A percentile compares a stretch with the other conserved stretches of the same genome.
These are phyloP conservation scores for Hozukius guyotensis DNA, from an alignment of 2,797 vertebrate species.

Conservation along the genomic window DNA sequence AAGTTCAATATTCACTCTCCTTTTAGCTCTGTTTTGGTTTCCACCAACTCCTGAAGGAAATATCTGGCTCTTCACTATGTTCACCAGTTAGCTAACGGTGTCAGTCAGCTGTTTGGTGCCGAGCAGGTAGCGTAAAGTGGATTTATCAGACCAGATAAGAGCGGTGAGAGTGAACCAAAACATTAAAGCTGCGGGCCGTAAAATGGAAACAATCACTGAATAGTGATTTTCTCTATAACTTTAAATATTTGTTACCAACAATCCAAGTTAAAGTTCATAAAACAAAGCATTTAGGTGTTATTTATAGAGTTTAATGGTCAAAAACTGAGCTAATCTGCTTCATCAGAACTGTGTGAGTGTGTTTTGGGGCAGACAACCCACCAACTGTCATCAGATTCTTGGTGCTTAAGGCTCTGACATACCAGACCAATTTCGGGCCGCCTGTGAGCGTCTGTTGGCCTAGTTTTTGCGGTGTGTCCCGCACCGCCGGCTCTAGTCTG, in stretches of 20 bases:
- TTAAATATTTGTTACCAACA: background rate
- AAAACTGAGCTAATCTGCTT: background rate
- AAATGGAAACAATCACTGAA: too few species aligned
- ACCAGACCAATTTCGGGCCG: too few species aligned
- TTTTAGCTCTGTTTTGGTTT: background rate
- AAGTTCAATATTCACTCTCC: background rate
- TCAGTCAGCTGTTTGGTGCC: background rate
- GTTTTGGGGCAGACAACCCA: background rate
- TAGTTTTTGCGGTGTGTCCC: too few species aligned
- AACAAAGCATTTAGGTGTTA: background rate
- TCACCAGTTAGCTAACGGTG: background rate
- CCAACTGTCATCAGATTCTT: background rate
- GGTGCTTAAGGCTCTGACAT: too few species aligned
- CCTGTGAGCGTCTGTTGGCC: too few species aligned
- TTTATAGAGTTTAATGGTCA: background rate
- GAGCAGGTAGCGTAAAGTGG: background rate
- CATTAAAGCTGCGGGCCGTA: too few species aligned
- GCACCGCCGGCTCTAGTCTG: too few species aligned
- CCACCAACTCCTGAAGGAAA: background rate
- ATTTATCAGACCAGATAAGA: too few species aligned
- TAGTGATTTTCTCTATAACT: too few species aligned
- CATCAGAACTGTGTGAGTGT: background rate
- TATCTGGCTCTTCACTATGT: background rate
- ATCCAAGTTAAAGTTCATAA: background rate
- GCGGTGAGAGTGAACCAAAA: too few species aligned